Evolutionary conservation across 2,888 invertebrate genomes (phyloP).

Genomic region (Mythimna albipuncta): DNA sequence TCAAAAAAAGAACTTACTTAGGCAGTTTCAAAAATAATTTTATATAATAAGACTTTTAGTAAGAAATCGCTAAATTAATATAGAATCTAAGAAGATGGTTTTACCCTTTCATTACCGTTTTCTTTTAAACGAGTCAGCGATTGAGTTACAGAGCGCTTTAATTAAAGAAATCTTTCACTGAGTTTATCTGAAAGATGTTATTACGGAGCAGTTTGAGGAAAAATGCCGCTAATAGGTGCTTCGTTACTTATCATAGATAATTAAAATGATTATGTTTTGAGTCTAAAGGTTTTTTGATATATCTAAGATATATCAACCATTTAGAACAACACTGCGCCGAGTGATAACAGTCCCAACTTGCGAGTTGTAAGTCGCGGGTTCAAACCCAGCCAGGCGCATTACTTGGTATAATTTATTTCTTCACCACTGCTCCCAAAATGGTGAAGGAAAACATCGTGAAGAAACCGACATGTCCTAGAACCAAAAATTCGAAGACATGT

Average conservation of each 20-base stretch:
- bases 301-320: too few relatives aligned
- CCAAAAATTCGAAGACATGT: too few relatives aligned
- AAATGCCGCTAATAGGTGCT: background rate
- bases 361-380: too few relatives aligned
- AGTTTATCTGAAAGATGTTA: constrained; percentile 41
- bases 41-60: background rate
- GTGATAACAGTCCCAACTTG: too few relatives aligned
- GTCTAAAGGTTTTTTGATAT: background rate
- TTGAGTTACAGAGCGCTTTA: constrained; percentile 50
- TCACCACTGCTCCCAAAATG: too few relatives aligned
- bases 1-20: too few relatives aligned
- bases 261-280: background rate
- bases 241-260: background rate
- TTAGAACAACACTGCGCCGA: too few relatives aligned
- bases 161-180: constrained; percentile 39
- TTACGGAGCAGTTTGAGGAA: constrained; percentile 22
- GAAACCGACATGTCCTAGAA: too few relatives aligned
- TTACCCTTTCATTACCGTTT: constrained; percentile 38
- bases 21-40: too few relatives aligned
- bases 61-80: background rate
- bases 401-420: too few relatives aligned
- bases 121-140: constrained; percentile 31
- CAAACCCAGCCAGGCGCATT: too few relatives aligned
- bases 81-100: background rate
- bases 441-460: too few relatives aligned